These are phyloP conservation scores for Propsilocerus akamusi DNA, from an alignment of 1,140 invertebrate genomes.

Conservation along the genomic window DNA sequence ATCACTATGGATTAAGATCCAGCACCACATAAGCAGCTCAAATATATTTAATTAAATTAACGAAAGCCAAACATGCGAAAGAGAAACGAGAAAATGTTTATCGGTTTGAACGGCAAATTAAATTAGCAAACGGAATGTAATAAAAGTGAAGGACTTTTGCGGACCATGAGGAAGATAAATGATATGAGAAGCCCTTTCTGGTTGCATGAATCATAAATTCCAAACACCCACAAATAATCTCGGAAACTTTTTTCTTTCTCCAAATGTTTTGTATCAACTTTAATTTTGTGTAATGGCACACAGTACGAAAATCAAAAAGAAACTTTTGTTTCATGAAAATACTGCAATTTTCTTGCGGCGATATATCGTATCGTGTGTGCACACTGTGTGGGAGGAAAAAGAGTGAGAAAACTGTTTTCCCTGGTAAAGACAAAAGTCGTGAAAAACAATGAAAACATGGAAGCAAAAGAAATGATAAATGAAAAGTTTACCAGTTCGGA, in stretches of 20 bases:
- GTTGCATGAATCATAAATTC: background rate
- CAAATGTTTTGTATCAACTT: conserved; percentile 1
- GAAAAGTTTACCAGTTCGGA: background rate
- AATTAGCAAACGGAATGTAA: too few species aligned
- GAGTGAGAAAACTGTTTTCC: too few species aligned
- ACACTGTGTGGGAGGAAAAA: background rate
- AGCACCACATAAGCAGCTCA: too few species aligned
- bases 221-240: background rate
- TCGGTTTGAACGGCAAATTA: too few species aligned
- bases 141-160: background rate
- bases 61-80: too few species aligned
- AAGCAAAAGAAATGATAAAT: background rate
- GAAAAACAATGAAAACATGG: too few species aligned
- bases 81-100: too few species aligned
- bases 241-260: background rate
- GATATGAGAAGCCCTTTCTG: background rate
- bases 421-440: too few species aligned
- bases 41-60: too few species aligned
- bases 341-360: background rate
- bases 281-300: background rate
- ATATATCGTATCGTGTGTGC: background rate
- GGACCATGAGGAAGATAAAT: background rate
- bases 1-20: too few species aligned
- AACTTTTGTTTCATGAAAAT: too few species aligned
- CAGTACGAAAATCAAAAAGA: too few species aligned